A percentile compares a stretch with the other conserved stretches of the same genome.
phyloP scores from a whole-genome alignment of 2,888 invertebrate species.

The Hyles lineata region DNA sequence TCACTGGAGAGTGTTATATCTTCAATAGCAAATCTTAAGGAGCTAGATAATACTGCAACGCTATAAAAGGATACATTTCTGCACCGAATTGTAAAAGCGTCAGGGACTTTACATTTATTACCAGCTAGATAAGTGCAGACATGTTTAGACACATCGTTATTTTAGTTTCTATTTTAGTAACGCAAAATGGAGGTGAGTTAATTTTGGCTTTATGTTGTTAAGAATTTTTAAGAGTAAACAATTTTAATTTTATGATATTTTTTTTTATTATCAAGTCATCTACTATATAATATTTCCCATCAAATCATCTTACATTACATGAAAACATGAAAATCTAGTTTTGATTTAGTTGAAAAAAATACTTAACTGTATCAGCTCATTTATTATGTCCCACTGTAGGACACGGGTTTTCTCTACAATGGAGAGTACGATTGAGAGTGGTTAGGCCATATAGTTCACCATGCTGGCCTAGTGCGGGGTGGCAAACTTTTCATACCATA shows the following conservation, averaged over 20 bases:
- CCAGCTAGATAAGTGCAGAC: neutral
- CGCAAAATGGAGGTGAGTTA: neutral
- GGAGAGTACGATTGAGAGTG: no score
- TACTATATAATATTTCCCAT: no score
- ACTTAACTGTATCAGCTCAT: neutral
- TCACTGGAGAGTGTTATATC: slow-evolving; percentile 30
- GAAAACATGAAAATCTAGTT: no score
- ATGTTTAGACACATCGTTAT: neutral
- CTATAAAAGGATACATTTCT: slow-evolving; percentile 27
- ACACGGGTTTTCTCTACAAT: no score
- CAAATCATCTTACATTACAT: no score
- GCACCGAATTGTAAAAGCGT: neutral
- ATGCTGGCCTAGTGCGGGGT: no score
- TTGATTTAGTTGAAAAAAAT: neutral
- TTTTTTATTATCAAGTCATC: no score
- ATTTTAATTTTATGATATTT: neutral
- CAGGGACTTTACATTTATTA: slow-evolving; percentile 4
- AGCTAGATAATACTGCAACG: slow-evolving; percentile 25
- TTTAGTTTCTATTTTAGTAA: slow-evolving; percentile 4
- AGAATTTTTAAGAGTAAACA: no score
- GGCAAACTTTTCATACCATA: no score
- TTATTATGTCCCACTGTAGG: no score
- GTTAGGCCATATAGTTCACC: no score
- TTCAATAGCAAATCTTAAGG: slow-evolving; percentile 23
- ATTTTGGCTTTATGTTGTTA: neutral